phyloP scores from a whole-genome alignment of 2,888 invertebrate genomes.

The Cataglyphis altisquamis region DNA sequence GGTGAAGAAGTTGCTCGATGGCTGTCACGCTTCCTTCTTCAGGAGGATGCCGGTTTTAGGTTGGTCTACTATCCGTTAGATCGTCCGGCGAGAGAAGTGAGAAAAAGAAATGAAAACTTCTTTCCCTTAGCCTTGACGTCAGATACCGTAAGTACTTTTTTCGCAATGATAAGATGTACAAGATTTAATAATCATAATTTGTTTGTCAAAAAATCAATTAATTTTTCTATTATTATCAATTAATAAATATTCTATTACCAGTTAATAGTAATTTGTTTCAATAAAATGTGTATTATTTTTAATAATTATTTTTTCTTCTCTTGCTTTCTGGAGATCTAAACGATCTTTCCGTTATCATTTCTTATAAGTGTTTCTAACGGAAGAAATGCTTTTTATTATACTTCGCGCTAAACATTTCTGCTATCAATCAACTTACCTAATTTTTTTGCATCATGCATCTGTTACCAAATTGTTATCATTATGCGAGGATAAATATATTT shows the following conservation, averaged over 20 bases:
- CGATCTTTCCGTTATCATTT: neutral
- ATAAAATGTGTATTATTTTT: neutral
- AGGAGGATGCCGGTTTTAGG: conserved; percentile 87
- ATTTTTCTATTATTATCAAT: neutral
- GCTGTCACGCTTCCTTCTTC: conserved; percentile 89
- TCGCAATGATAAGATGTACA: neutral
- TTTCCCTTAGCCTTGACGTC: conserved; percentile 78
- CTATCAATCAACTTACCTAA: neutral
- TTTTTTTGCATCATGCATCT: conserved; percentile 7
- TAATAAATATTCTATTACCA: neutral
- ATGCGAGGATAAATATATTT: neutral
- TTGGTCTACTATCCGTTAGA: conserved; percentile 89
- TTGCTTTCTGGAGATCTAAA: neutral
- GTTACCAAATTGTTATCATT: conserved; percentile 1
- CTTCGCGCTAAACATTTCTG: neutral
- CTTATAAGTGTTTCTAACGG: conserved; percentile 12
- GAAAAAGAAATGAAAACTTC: conserved; percentile 76
- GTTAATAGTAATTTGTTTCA: neutral
- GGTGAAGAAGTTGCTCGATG: conserved; percentile 91
- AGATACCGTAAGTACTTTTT: conserved; percentile 78
- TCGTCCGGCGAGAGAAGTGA: conserved; percentile 81
- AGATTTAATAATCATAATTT: conserved; percentile 9
- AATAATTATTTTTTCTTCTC: conserved; percentile 1
- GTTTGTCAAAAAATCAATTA: neutral
- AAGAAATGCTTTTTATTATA: neutral